These are phyloP conservation scores for Zonitis immaculata DNA, from an alignment of 2,888 invertebrate genomes.

Conservation along the genomic window DNA sequence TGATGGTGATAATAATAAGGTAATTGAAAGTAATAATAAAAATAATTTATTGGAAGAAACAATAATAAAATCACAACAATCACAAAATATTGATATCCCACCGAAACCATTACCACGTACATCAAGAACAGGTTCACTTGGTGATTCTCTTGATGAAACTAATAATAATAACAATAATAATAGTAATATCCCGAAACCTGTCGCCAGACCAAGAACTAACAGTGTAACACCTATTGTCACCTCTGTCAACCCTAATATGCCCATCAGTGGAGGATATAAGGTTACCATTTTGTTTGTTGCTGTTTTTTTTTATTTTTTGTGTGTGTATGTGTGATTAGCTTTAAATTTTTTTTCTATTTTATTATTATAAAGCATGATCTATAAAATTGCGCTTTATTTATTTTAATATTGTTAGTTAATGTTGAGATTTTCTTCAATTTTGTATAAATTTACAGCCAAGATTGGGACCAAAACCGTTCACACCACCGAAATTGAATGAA, in stretches of 20 bases:
- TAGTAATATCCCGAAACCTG: constrained; percentile 55
- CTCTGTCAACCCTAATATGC: constrained; percentile 53
- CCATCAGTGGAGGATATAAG: constrained; percentile 66
- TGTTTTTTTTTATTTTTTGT: constrained; percentile 11
- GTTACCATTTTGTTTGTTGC: constrained; percentile 48
- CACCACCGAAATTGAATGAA: constrained; percentile 67
- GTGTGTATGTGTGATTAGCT: background rate
- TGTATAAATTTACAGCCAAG: constrained; percentile 60
- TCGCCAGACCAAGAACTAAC: constrained; percentile 66
- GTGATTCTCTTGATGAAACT: constrained; percentile 59
- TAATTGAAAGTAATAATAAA: constrained; percentile 36
- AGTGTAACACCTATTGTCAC: constrained; percentile 56
- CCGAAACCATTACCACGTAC: constrained; percentile 80
- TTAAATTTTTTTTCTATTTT: too few species aligned
- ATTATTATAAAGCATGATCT: background rate
- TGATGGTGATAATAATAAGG: constrained; percentile 12
- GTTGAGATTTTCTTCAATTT: background rate
- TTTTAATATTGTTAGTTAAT: background rate
- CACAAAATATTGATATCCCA: constrained; percentile 46
- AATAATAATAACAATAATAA: constrained; percentile 18
- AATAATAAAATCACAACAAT: constrained; percentile 38
- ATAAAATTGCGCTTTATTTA: background rate
- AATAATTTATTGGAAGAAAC: constrained; percentile 43
- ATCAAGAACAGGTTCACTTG: constrained; percentile 65
- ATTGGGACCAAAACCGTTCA: constrained; percentile 81